Evolutionary conservation across 2,797 vertebrate genomes (phyloP).

Genomic region (Typhlichthys eigenmanni): DNA sequence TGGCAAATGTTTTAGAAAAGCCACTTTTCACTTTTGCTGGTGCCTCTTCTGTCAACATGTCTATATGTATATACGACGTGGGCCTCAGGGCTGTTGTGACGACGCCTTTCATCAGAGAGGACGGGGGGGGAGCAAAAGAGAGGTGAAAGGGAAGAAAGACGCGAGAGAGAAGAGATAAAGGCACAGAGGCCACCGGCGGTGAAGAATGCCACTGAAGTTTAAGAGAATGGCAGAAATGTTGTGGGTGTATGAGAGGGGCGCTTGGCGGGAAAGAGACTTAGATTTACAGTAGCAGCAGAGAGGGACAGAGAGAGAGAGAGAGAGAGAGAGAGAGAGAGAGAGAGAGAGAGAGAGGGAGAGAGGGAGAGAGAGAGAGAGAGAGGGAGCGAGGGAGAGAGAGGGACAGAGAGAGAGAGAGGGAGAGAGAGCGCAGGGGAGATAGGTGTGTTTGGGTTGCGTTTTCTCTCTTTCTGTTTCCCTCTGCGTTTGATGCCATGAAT

Average conservation of each 20-base stretch:
- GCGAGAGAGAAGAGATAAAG: background rate
- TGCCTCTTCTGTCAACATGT: slow-evolving; percentile 24
- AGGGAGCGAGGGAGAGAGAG: too few relatives aligned
- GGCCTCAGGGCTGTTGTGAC: slow-evolving; percentile 12
- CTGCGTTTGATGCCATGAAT: slow-evolving; percentile 64
- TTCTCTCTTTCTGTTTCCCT: slow-evolving; percentile 47
- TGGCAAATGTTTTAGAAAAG: slow-evolving; percentile 40
- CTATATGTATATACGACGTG: slow-evolving; percentile 32
- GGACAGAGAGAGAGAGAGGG: slow-evolving; percentile 31
- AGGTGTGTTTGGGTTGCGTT: slow-evolving; percentile 44
- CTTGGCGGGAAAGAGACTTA: slow-evolving; percentile 37
- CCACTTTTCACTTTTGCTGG: slow-evolving; percentile 21
- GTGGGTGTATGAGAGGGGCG: slow-evolving; percentile 14
- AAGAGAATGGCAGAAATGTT: slow-evolving; percentile 12
- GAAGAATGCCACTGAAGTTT: background rate
- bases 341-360: too few relatives aligned
- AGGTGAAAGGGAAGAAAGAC: slow-evolving; percentile 8
- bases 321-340: slow-evolving; percentile 18
- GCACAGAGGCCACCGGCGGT: slow-evolving; percentile 1
- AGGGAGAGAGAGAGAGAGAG: too few relatives aligned
- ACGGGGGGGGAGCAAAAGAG: slow-evolving; percentile 2
- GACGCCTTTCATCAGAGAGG: slow-evolving; percentile 34
- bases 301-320: slow-evolving; percentile 33
- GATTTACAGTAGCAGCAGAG: slow-evolving; percentile 19
- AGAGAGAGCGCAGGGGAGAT: slow-evolving; percentile 38